Conservation (phyloP, 2,113 vertebrate genomes). For the Lucifuga dentata region DNA sequence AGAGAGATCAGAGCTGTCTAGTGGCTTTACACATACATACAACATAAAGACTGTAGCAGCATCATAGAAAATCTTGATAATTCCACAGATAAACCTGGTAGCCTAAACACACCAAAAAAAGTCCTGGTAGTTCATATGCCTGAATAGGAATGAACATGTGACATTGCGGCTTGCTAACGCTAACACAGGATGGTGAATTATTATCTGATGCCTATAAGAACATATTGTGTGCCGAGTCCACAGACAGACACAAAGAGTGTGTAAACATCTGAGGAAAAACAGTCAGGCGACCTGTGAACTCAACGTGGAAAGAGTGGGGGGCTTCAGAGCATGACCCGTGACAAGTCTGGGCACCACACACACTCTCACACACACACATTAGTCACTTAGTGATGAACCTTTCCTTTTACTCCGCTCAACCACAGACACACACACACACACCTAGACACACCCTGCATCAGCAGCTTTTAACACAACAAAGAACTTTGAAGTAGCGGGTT, state of each 20-base stretch:
- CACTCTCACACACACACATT: conserved; percentile 9
- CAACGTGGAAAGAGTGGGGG: background rate
- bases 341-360: conserved; percentile 52
- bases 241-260: background rate
- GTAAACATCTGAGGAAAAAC: background rate
- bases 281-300: conserved; percentile 10
- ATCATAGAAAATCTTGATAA: background rate
- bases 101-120: conserved; percentile 16
- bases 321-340: conserved; percentile 46
- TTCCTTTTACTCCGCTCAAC: conserved; percentile 51
- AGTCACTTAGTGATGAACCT: conserved; percentile 43
- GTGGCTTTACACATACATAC: conserved; percentile 39
- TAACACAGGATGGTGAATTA: too few species aligned
- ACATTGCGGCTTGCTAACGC: too few species aligned
- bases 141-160: too few species aligned
- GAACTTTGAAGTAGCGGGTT: conserved; percentile 70
- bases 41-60: conserved; percentile 15
- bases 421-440: too few species aligned
- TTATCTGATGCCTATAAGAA: too few species aligned
- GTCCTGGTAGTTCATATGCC: background rate
- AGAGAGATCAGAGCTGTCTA: conserved; percentile 18
- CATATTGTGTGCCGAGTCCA: background rate
- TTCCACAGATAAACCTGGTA: conserved; percentile 22
- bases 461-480: conserved; percentile 58
- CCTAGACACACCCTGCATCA: conserved; percentile 59